Conservation (phyloP, 2,797 vertebrate species). For the Sebastes steindachneri region DNA sequence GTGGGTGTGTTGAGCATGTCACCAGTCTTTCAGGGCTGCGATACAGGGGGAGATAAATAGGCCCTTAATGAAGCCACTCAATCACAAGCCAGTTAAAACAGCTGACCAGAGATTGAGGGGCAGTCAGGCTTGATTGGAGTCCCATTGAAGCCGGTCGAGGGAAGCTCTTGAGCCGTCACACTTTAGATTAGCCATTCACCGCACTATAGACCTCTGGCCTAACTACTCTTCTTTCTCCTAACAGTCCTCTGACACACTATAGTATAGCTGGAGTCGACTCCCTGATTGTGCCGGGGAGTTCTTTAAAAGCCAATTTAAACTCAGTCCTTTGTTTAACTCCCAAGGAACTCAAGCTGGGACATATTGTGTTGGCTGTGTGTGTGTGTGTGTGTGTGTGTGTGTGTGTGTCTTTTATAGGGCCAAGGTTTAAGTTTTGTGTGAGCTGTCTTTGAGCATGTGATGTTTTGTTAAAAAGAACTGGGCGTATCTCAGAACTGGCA, state of each 20-base stretch:
- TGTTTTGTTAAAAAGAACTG: constrained; percentile 67
- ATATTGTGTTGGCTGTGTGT: constrained; percentile 42
- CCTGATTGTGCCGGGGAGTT: constrained; percentile 69
- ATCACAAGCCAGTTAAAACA: constrained; percentile 80
- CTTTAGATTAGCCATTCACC: constrained; percentile 78
- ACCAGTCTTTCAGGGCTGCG: constrained; percentile 62
- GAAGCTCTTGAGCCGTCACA: constrained; percentile 71
- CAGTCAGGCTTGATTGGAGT: constrained; percentile 71
- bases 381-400: constrained; percentile 1
- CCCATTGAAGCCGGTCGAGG: constrained; percentile 62
- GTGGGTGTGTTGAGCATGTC: constrained; percentile 67
- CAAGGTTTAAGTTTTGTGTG: constrained; percentile 38
- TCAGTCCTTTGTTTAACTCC: constrained; percentile 72
- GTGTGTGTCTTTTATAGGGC: constrained; percentile 21
- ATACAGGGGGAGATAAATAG: constrained; percentile 76
- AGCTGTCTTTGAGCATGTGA: constrained; percentile 60
- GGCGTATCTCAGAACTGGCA: constrained; percentile 65
- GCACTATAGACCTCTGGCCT: constrained; percentile 53
- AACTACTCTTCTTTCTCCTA: constrained; percentile 65
- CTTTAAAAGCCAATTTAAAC: constrained; percentile 77
- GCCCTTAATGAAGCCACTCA: constrained; percentile 78
- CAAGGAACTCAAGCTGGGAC: constrained; percentile 59
- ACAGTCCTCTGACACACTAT: constrained; percentile 63
- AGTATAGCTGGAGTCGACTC: constrained; percentile 63
- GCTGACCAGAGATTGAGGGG: constrained; percentile 71